Conservation (phyloP, 2,797 vertebrate species). For the Pseudochromis fuscus region DNA sequence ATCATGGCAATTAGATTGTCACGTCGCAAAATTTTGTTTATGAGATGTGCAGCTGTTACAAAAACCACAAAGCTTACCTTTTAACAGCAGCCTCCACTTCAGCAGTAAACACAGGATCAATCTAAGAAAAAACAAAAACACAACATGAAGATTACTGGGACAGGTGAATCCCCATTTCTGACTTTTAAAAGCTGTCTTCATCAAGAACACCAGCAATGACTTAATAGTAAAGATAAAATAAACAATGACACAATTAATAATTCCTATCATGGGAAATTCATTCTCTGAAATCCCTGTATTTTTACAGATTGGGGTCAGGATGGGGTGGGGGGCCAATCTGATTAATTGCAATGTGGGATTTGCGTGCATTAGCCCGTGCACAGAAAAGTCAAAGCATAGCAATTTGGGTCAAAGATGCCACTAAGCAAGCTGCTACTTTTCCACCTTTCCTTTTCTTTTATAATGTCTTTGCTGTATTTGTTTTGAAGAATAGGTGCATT, state of each 20-base stretch:
- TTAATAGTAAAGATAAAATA: constrained; percentile 63
- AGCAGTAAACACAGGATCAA: constrained; percentile 87
- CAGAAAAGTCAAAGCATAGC: constrained; percentile 73
- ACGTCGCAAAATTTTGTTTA: constrained; percentile 25
- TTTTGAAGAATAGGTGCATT: constrained; percentile 43
- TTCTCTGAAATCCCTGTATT: constrained; percentile 77
- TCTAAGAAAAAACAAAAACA: constrained; percentile 77
- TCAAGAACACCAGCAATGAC: constrained; percentile 53
- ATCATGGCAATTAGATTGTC: constrained; percentile 25
- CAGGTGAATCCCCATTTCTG: not conserved
- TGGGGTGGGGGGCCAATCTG: constrained; percentile 84
- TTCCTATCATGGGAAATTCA: constrained; percentile 74
- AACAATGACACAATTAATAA: constrained; percentile 70
- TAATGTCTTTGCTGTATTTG: constrained; percentile 56
- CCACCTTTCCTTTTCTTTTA: constrained; percentile 40
- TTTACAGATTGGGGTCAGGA: constrained; percentile 85
- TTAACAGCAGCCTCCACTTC: constrained; percentile 88
- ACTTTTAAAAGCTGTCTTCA: constrained; percentile 27
- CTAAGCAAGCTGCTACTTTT: constrained; percentile 73
- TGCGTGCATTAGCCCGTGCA: constrained; percentile 82
- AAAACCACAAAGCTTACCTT: constrained; percentile 79
- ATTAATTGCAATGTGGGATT: constrained; percentile 87
- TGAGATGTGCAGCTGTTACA: constrained; percentile 15
- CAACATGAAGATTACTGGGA: constrained; percentile 18
- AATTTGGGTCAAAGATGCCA: constrained; percentile 85